Evolutionary conservation across 2,888 invertebrate species (phyloP), one percentile per base, ranked within the genome.

Genomic region (Hermaeophaga mercurialis): DNA sequence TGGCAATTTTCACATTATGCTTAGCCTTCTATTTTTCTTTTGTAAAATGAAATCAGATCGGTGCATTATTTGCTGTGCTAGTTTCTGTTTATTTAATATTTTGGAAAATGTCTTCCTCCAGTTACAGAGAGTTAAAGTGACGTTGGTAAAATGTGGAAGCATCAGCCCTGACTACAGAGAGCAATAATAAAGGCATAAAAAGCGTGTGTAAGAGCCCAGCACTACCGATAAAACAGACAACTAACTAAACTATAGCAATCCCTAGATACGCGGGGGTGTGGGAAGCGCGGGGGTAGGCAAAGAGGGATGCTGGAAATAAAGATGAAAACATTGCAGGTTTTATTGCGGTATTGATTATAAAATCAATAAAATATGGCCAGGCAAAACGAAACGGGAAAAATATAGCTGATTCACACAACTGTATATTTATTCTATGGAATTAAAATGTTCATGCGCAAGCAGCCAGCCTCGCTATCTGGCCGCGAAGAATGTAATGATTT

Each of bases 401-500:
- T 77, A 77, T 77, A 76, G 76, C 75, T 72, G 74, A 75, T 75
- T 75, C 74, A 70, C 73, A 71, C 73, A 70, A 72, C 71, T 72
- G 58, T 63, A 72, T 73, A 74, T 75, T 74, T 75, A 74, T 74
- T 74, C 74, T 71, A 71, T 71, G 71, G 76, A 77, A 77, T 77
- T 77, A 77, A 77, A 77, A 77, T 76, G 77, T 77, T 74, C 76
- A 75, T 77, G 77, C 77, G 77, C 70, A 66, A 65, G 66, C 66
- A 66, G 64, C 64, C 84, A 84, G 83, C 84, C 83, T 84, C 79
- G 49, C 54, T 58, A 60, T 79, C 79, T 79, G 77, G 78, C 80
- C 85, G 84, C 85, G 81, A 82, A 82, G 81, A 81, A 87, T 87
- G 87, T 88, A 88, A 88, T 88, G 88, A 88, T 88, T 88, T 88